These are phyloP conservation scores for Tetrapedia diversipes DNA, from an alignment of 2,888 invertebrate species.

Conservation along the genomic window DNA sequence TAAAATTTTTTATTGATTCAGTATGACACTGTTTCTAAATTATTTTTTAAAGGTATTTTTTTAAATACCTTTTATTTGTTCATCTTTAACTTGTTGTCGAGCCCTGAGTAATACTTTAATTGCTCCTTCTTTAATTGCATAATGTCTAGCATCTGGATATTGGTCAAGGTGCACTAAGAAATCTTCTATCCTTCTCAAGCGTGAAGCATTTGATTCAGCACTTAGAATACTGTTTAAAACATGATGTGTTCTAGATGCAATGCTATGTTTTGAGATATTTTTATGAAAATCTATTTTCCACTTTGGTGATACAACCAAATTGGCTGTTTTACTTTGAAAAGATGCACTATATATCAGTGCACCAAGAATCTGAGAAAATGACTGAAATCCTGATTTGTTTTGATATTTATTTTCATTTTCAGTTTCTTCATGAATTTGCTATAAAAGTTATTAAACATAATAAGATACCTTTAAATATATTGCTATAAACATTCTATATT, in stretches of 20 bases:
- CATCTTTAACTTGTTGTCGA: conserved; percentile 81
- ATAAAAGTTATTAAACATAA: background rate
- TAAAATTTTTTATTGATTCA: conserved; percentile 56
- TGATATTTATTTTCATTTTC: conserved; percentile 33
- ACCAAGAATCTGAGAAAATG: conserved; percentile 82
- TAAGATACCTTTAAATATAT: too few relatives aligned
- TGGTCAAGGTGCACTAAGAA: conserved; percentile 89
- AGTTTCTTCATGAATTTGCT: conserved; percentile 40
- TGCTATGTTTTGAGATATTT: conserved; percentile 84
- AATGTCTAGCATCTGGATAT: conserved; percentile 89
- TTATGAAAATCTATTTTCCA: conserved; percentile 82
- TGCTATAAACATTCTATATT: too few relatives aligned
- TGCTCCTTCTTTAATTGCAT: conserved; percentile 90
- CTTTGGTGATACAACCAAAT: conserved; percentile 80
- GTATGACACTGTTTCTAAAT: background rate
- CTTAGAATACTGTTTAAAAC: conserved; percentile 86
- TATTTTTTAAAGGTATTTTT: background rate
- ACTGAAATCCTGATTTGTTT: conserved; percentile 69
- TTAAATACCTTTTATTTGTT: conserved; percentile 77
- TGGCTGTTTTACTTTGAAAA: conserved; percentile 72
- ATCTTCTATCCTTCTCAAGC: conserved; percentile 87
- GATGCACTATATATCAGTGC: conserved; percentile 81
- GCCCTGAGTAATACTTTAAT: conserved; percentile 87
- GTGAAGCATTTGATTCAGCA: conserved; percentile 85
- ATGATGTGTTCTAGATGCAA: conserved; percentile 87